phyloP scores from a whole-genome alignment of 2,113 vertebrate species.

The Epinephelus lanceolatus region DNA sequence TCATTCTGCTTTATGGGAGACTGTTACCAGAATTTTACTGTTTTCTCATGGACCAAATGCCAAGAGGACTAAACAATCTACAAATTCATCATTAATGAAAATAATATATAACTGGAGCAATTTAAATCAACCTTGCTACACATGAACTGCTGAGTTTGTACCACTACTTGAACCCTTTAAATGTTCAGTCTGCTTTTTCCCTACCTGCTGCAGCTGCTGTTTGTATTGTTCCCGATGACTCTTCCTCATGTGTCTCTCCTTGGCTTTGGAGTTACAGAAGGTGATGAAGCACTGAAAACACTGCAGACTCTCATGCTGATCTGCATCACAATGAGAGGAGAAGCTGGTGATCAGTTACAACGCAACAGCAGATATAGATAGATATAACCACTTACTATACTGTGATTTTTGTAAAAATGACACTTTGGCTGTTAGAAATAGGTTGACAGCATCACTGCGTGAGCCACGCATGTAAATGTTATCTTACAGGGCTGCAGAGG shows the following conservation, averaged over 20 bases:
- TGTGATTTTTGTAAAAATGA: background rate
- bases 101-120: background rate
- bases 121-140: background rate
- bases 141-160: background rate
- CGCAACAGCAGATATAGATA: background rate
- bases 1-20: background rate
- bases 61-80: background rate
- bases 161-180: background rate
- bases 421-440: background rate
- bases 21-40: background rate
- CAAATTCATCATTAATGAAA: background rate
- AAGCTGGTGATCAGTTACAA: background rate
- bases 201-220: slow-evolving; percentile 81
- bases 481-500: slow-evolving; percentile 63
- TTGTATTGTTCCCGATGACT: slow-evolving; percentile 85
- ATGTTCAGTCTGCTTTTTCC: background rate
- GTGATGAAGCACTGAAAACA: slow-evolving; percentile 87
- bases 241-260: slow-evolving; percentile 85
- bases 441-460: too few species aligned
- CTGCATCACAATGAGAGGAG: slow-evolving; percentile 62
- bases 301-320: slow-evolving; percentile 83
- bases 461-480: background rate
- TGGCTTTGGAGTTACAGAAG: slow-evolving; percentile 82
- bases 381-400: background rate
- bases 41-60: background rate